Conservation (phyloP, 2,888 invertebrate species). For the Brachynemurus nebulosus region DNA sequence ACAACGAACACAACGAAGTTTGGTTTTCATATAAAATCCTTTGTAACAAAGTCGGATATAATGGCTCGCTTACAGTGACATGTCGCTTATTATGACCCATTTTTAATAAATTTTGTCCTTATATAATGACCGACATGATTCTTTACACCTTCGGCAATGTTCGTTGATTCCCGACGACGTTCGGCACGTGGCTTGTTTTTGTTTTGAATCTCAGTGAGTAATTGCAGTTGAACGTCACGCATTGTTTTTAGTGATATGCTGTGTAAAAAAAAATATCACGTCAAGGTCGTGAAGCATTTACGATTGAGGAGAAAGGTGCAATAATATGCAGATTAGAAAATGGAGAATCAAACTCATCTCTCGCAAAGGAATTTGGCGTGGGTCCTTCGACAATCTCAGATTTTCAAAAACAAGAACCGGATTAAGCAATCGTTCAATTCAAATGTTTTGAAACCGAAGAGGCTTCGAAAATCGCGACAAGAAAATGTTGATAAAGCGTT, state of each 20-base stretch:
- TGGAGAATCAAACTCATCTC: constrained; percentile 11
- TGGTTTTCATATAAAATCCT: constrained; percentile 11
- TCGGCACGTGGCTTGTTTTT: constrained; percentile 7
- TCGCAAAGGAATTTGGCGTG: constrained; percentile 15
- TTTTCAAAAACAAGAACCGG: constrained; percentile 13
- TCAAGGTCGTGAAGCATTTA: constrained; percentile 10
- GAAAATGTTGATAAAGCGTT: constrained; percentile 14
- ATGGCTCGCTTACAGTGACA: constrained; percentile 11
- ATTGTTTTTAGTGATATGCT: constrained; percentile 6
- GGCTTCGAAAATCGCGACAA: constrained; percentile 13
- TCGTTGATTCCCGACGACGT: constrained; percentile 6
- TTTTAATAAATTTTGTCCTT: constrained; percentile 9
- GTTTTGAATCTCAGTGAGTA: constrained; percentile 9
- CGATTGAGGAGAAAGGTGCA: constrained; percentile 13
- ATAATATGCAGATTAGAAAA: constrained; percentile 13
- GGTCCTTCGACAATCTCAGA: constrained; percentile 15
- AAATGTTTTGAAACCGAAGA: constrained; percentile 15
- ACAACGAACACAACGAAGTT: constrained; percentile 5
- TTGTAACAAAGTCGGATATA: constrained; percentile 10
- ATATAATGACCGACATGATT: constrained; percentile 9
- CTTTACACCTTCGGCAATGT: constrained; percentile 8
- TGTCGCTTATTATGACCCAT: constrained; percentile 10
- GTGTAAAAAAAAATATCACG: constrained; percentile 9
- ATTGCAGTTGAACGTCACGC: constrained; percentile 5
- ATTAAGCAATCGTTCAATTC: constrained; percentile 12